Evolutionary conservation across 37 sponge, comb jelly and placozoan species (phyloP), one percentile per base, ranked within the genome.

Genomic region (Dysidea cf. avara): DNA sequence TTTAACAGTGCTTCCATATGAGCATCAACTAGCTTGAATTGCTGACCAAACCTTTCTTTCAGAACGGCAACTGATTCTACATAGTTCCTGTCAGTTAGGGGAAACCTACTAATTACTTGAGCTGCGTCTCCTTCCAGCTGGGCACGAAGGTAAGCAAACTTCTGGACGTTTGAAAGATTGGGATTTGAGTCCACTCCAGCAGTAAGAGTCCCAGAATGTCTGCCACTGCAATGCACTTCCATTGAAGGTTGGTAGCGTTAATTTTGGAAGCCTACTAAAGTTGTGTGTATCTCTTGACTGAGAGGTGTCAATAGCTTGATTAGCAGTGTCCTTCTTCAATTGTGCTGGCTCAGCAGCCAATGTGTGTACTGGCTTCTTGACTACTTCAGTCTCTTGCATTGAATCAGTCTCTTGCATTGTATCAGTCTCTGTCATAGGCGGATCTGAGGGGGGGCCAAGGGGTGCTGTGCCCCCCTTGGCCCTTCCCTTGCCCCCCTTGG

Each of bases 91-190:
- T 56, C 71, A 13, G 56, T 53, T 37, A 20, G 71, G 7, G 71
- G 53, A 43, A 70, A 56, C 7, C 71, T 56, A 35, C 53, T 56
- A 30, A 70, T 70, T 6, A 24, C 24, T 6, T 9, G 6, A 25
- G 20, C 47, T 7, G 68, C 68, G 22, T 48, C 20, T 31, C 68
- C 68, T 20, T 28, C 71, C 71, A 54, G 52, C 3, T 54, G 56
- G 36, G 71, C 48, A 31, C 53, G 71, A 20, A 70, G 53, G 37
- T 70, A 70, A 43, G 53, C 71, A 2, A 70, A 20, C 50, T 70
- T 70, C 56, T 70, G 56, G 12, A 56, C 24, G 34, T 51, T 26
- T 7, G 71, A 70, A 11, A 70, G 37, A 7, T 7, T 6, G 5
- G 55, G 20, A 37, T 56, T 35, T 38, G 56, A 54, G 71, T 25